Evolutionary conservation across 2,888 invertebrate genomes (phyloP).

Genomic region (Agriotes lineatus): DNA sequence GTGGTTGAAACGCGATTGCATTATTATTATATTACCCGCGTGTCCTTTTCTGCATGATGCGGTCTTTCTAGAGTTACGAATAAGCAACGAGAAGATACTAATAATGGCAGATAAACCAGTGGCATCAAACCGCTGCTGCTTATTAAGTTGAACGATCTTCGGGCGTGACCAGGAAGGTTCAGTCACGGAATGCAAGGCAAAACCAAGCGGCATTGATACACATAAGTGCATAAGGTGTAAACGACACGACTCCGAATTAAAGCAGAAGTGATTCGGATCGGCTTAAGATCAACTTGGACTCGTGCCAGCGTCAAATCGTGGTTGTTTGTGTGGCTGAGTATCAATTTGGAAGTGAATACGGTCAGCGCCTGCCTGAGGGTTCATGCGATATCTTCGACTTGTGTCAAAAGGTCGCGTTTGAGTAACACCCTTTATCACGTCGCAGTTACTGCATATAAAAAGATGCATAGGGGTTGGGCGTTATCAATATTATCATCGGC

Average conservation of each 20-base stretch:
- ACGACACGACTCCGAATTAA: not conserved
- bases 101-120: not conserved
- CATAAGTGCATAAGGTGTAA: not conserved
- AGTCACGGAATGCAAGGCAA: conserved; percentile 11
- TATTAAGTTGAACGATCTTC: conserved; percentile 19
- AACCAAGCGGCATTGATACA: not conserved
- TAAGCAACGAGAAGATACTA: not conserved
- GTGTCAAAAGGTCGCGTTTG: too few relatives aligned
- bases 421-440: too few relatives aligned
- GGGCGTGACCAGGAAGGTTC: conserved; percentile 9
- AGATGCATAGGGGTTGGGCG: too few relatives aligned
- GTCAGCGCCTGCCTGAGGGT: too few relatives aligned
- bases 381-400: too few relatives aligned
- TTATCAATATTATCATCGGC: too few relatives aligned
- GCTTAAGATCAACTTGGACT: not conserved
- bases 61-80: conserved; percentile 17
- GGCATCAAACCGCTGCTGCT: not conserved
- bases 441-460: too few relatives aligned
- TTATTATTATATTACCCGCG: conserved; percentile 12
- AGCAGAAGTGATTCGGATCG: not conserved
- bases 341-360: too few relatives aligned
- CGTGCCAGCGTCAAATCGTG: not conserved
- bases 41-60: conserved; percentile 10
- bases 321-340: too few relatives aligned
- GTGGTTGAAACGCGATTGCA: not conserved